A percentile compares a stretch with the other conserved stretches of the same genome.
Conservation (phyloP, 2,888 invertebrate species). For the Anticlea derivata region DNA sequence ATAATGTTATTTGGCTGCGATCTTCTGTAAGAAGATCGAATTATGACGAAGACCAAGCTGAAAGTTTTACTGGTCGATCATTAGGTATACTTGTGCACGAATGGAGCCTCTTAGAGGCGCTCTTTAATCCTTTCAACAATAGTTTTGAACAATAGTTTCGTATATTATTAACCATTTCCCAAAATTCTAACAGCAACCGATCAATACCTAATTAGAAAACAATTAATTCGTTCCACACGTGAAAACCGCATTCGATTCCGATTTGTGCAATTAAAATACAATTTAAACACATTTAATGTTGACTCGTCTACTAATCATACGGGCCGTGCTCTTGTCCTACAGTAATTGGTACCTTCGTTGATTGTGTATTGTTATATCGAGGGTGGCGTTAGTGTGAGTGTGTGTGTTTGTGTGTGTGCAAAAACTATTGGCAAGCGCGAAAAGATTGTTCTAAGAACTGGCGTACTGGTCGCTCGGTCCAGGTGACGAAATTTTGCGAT, state of each 20-base stretch:
- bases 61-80: no score
- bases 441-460: conserved; percentile 39
- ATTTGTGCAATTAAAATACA: conserved; percentile 24
- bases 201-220: conserved; percentile 6
- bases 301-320: conserved; percentile 4
- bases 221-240: conserved; percentile 13
- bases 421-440: conserved; percentile 24
- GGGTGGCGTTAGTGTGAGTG: no score
- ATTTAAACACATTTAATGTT: conserved; percentile 17
- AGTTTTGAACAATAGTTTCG: no score
- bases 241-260: conserved; percentile 20
- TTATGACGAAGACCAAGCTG: no score
- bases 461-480: neutral
- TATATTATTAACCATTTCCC: no score
- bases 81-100: no score
- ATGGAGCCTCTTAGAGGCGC: no score
- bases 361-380: no score
- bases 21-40: no score
- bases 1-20: no score
- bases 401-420: conserved; percentile 16
- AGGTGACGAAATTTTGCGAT: neutral
- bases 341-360: neutral
- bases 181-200: neutral
- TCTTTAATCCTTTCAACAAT: no score
- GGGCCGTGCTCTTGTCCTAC: neutral